Conservation (phyloP, 1,140 invertebrate genomes). For the Maconellicoccus hirsutus region DNA sequence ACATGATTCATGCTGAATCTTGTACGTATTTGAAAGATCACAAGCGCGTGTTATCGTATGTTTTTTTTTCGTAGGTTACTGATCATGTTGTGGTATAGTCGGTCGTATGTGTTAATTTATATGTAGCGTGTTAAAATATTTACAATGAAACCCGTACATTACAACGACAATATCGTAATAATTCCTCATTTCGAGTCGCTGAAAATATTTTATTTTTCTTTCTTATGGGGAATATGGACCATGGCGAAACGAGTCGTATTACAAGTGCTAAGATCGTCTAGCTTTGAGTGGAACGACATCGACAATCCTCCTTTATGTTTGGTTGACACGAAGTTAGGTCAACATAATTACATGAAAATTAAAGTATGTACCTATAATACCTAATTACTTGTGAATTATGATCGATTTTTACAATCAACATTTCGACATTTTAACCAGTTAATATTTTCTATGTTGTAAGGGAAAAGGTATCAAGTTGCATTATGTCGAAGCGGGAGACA, state of each 20-base stretch:
- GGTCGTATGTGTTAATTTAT: no score
- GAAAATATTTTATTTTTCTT: slow-evolving; percentile 40
- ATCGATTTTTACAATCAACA: no score
- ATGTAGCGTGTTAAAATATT: background rate
- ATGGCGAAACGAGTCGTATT: slow-evolving; percentile 38
- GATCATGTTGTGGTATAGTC: background rate
- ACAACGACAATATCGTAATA: slow-evolving; percentile 36
- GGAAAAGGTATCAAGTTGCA: slow-evolving; percentile 58
- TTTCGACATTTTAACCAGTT: slow-evolving; percentile 14
- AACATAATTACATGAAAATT: slow-evolving; percentile 51
- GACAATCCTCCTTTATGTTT: slow-evolving; percentile 49
- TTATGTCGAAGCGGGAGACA: slow-evolving; percentile 55
- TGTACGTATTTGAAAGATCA: background rate
- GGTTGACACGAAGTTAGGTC: slow-evolving; percentile 44
- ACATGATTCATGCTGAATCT: background rate
- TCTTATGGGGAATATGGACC: slow-evolving; percentile 41
- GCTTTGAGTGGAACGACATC: slow-evolving; percentile 36
- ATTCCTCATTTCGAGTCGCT: slow-evolving; percentile 38
- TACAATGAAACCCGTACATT: background rate
- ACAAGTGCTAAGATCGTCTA: slow-evolving; percentile 41
- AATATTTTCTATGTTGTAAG: slow-evolving; percentile 25
- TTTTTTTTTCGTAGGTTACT: background rate
- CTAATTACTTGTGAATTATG: no score
- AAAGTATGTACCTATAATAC: no score
- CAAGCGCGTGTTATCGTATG: background rate